Base-by-base conservation (phyloP, 2,888 invertebrate genomes). In the Napeogenes sylphis region DNA sequence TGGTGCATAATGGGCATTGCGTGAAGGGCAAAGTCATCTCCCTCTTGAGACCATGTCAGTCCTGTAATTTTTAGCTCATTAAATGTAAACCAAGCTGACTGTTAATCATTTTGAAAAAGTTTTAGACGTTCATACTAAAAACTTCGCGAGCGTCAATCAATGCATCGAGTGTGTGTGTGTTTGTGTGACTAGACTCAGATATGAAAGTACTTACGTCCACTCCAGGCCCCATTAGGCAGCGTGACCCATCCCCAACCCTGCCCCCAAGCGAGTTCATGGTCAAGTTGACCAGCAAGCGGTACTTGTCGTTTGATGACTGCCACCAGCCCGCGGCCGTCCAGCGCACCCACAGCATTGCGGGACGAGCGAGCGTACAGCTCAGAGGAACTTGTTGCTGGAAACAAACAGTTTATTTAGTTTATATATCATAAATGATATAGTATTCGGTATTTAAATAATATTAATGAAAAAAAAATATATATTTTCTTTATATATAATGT, bases 201-300 rank as follows among this genome's bases (percentile, higher is more conserved):
- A 30, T 35, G 10, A 46, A 32, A 30, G 56, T 70, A 88, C 90
- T 88, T 71, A 92, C 93, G 92, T 75, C 93, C 93, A 72, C 92
- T 93, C 93, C 93, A 93, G 2, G 93, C 93, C 8, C 93, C 93
- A 65, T 93, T 93, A 12, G 93, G 93, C 73, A 93, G 77, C 13
- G 93, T 94, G 61, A 94, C 93, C 94, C 94, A 94, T 2, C 94
- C 94, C 94, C 94, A 94, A 56, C 94, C 94, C 73, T 94, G 94
- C 4, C 94, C 94, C 94, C 94, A 95, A 71, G 91, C 92, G 74
- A 81, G 92, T 81, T 84, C 92, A 76, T 83, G 93, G 80, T 84
- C 92, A 75, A 89, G 91, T 82, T 93, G 85, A 0, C 91, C 91
- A 0, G 91, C 91, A 54, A 91, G 79, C 0, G 91, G 91, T 35